These are phyloP conservation scores for Leucophenga maculata DNA, from an alignment of 2,888 invertebrate species.

Conservation along the genomic window DNA sequence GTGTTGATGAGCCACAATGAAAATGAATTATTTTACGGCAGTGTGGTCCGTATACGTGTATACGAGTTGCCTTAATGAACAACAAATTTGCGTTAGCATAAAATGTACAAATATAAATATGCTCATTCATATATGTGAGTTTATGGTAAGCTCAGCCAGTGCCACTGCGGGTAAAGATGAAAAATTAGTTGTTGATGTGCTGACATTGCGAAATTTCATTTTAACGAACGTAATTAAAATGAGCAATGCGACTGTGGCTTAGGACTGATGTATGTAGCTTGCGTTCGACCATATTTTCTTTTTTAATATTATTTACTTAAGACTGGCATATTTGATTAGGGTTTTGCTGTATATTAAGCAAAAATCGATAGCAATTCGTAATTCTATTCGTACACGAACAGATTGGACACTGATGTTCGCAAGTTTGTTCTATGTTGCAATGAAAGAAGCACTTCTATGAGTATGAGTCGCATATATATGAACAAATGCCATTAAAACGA, in stretches of 20 bases:
- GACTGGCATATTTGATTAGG: too few relatives aligned
- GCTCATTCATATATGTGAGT: slow-evolving; percentile 44
- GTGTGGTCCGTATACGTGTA: not conserved
- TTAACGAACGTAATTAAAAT: slow-evolving; percentile 50
- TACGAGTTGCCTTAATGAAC: slow-evolving; percentile 39
- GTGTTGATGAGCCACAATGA: slow-evolving; percentile 46
- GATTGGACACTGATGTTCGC: too few relatives aligned
- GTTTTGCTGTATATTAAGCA: not conserved
- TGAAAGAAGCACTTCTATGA: too few relatives aligned
- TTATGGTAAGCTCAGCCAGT: slow-evolving; percentile 45
- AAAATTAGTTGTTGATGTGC: slow-evolving; percentile 59
- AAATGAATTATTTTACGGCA: slow-evolving; percentile 37
- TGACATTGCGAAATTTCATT: slow-evolving; percentile 50
- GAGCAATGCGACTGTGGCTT: slow-evolving; percentile 35
- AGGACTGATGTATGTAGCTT: not conserved
- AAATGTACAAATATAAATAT: not conserved
- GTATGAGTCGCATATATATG: too few relatives aligned
- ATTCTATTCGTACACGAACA: too few relatives aligned
- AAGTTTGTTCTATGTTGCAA: too few relatives aligned
- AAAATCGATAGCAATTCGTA: not conserved
- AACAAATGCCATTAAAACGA: too few relatives aligned
- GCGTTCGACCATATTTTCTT: too few relatives aligned
- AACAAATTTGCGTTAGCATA: slow-evolving; percentile 44
- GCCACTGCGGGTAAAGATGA: slow-evolving; percentile 54
- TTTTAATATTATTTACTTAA: too few relatives aligned